These are phyloP conservation scores for Apocrypta bakeri DNA, from an alignment of 1,140 invertebrate genomes.

Conservation along the genomic window DNA sequence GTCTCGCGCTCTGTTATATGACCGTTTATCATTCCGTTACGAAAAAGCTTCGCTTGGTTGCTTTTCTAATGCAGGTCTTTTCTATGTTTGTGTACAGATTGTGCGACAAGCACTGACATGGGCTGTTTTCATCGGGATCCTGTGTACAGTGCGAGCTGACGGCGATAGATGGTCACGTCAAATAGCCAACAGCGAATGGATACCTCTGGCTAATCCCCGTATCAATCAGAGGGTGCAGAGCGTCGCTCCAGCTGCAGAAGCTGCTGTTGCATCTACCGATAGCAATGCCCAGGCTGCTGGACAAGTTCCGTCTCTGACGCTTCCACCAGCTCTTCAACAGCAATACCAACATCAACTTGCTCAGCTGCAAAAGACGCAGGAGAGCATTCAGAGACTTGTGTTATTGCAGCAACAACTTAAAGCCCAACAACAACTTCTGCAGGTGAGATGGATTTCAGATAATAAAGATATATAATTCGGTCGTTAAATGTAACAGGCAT, in stretches of 20 bases:
- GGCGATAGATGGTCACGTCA: slow-evolving; percentile 71
- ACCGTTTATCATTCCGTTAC: not conserved
- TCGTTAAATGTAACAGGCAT: not conserved
- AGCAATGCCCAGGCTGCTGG: not conserved
- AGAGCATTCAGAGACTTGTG: slow-evolving; percentile 69
- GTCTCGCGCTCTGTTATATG: not conserved
- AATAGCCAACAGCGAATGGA: slow-evolving; percentile 71
- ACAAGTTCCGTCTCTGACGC: slow-evolving; percentile 55
- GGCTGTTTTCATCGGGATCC: slow-evolving; percentile 51
- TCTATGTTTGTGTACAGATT: slow-evolving; percentile 59
- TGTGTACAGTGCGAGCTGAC: slow-evolving; percentile 13
- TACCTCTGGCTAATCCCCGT: slow-evolving; percentile 66
- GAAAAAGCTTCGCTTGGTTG: too few relatives aligned
- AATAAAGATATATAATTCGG: too few relatives aligned
- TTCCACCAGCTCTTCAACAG: slow-evolving; percentile 67
- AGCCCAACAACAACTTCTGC: slow-evolving; percentile 67
- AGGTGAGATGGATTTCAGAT: slow-evolving; percentile 55
- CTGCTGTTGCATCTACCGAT: slow-evolving; percentile 39
- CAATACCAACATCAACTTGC: slow-evolving; percentile 70
- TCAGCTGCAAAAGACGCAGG: slow-evolving; percentile 71
- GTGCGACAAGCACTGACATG: slow-evolving; percentile 57
- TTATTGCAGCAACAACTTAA: slow-evolving; percentile 68
- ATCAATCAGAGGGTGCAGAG: slow-evolving; percentile 46
- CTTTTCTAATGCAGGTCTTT: too few relatives aligned
- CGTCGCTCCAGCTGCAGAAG: slow-evolving; percentile 44